A percentile compares a stretch with the other conserved stretches of the same genome.
Evolutionary conservation across 1,140 invertebrate genomes (phyloP).

Genomic region (Physella acuta): DNA sequence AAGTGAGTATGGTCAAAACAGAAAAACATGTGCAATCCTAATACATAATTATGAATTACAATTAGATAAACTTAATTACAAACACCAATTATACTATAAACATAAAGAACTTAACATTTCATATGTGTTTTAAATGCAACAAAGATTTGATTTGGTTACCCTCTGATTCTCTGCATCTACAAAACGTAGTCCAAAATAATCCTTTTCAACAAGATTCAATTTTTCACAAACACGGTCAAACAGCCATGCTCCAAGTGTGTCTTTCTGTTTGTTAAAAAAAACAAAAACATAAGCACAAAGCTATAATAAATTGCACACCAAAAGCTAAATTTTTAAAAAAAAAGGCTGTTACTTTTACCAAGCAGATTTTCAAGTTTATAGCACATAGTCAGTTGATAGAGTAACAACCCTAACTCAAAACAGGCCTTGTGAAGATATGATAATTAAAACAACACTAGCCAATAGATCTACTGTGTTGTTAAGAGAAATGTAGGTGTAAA

Average conservation of each 20-base stretch:
- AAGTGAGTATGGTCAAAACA: too few species aligned
- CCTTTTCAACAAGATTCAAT: slow-evolving; percentile 90
- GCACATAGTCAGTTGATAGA: too few species aligned
- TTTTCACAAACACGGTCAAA: slow-evolving; percentile 91
- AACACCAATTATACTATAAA: not conserved
- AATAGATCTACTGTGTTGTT: too few species aligned
- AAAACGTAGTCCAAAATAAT: slow-evolving; percentile 95
- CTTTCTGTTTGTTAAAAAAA: slow-evolving; percentile 70
- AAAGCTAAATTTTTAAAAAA: too few species aligned
- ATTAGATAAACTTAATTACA: not conserved
- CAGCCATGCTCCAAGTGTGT: slow-evolving; percentile 89
- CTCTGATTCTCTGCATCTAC: slow-evolving; percentile 89
- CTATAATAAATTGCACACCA: not conserved
- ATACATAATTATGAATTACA: not conserved
- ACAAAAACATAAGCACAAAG: slow-evolving; percentile 5
- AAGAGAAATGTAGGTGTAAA: too few species aligned
- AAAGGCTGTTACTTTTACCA: too few species aligned
- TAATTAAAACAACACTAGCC: too few species aligned
- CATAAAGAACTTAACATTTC: not conserved
- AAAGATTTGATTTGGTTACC: slow-evolving; percentile 62
- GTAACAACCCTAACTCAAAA: too few species aligned
- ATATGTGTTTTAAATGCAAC: not conserved
- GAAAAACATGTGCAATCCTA: not conserved
- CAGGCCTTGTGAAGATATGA: too few species aligned
- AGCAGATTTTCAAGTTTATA: too few species aligned